These are phyloP conservation scores for Stenichneumon culpator DNA, from an alignment of 2,888 invertebrate genomes.

Conservation along the genomic window DNA sequence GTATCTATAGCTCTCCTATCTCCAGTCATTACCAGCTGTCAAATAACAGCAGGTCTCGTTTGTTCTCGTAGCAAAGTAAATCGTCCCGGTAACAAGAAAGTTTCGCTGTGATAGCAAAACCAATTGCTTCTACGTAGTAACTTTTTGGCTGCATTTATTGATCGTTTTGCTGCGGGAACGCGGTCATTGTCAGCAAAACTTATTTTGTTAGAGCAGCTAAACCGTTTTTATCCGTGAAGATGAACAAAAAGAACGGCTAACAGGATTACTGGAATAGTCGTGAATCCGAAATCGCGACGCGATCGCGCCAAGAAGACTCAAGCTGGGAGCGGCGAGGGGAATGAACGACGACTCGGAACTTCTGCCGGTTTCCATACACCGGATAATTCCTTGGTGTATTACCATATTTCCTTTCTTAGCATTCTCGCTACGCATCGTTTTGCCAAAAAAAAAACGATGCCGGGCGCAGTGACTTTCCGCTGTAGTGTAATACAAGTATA, in stretches of 20 bases:
- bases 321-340: neutral
- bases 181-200: no score
- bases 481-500: conserved; percentile 14
- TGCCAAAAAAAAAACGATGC: conserved; percentile 46
- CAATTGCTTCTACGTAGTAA: no score
- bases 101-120: no score
- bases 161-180: no score
- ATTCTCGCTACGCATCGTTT: conserved; percentile 54
- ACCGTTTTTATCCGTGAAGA: no score
- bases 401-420: conserved; percentile 55
- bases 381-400: conserved; percentile 59
- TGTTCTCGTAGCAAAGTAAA: no score
- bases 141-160: no score
- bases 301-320: conserved; percentile 48
- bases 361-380: conserved; percentile 31
- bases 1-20: no score
- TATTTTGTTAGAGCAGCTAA: no score
- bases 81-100: no score
- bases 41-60: no score
- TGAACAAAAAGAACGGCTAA: conserved; percentile 1
- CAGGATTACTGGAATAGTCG: neutral
- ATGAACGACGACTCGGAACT: conserved; percentile 38
- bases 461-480: neutral
- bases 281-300: conserved; percentile 47
- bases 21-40: no score